These are phyloP conservation scores for Nomada ruficornis DNA, from an alignment of 2,888 invertebrate species.

Conservation along the genomic window DNA sequence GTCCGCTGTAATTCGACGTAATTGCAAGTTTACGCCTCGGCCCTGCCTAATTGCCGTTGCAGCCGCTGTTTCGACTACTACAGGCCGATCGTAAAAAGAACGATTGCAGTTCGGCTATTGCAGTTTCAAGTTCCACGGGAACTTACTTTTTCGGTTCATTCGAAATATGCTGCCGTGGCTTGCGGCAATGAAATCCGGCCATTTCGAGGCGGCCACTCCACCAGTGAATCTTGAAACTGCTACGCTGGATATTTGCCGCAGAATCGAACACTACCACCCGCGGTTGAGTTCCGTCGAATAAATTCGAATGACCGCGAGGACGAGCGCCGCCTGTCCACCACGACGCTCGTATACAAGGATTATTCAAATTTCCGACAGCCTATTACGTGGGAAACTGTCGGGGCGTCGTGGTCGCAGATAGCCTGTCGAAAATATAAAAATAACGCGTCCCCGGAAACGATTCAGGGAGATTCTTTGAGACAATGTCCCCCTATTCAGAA, in stretches of 20 bases:
- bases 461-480: conserved; percentile 47
- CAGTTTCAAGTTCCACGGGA: not conserved
- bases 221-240: conserved; percentile 45
- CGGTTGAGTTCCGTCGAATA: conserved; percentile 49
- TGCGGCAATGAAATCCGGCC: conserved; percentile 26
- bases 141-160: not conserved
- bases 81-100: not conserved
- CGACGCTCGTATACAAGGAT: conserved; percentile 62
- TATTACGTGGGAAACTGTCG: conserved; percentile 26
- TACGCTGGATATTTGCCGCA: conserved; percentile 31
- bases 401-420: conserved; percentile 22
- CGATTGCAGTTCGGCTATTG: conserved; percentile 7
- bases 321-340: conserved; percentile 42
- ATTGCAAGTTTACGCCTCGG: conserved; percentile 11
- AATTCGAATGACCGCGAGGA: conserved; percentile 63
- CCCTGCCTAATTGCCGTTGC: conserved; percentile 16
- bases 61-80: conserved; percentile 1
- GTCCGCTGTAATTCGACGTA: conserved; percentile 12
- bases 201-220: conserved; percentile 27
- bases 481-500: conserved; percentile 35
- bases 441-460: conserved; percentile 47
- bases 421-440: conserved; percentile 53
- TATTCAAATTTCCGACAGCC: conserved; percentile 66
- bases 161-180: not conserved
- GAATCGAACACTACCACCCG: conserved; percentile 29